These are phyloP conservation scores for Yasuhikotakia modesta DNA, from an alignment of 2,797 vertebrate species.

Conservation along the genomic window DNA sequence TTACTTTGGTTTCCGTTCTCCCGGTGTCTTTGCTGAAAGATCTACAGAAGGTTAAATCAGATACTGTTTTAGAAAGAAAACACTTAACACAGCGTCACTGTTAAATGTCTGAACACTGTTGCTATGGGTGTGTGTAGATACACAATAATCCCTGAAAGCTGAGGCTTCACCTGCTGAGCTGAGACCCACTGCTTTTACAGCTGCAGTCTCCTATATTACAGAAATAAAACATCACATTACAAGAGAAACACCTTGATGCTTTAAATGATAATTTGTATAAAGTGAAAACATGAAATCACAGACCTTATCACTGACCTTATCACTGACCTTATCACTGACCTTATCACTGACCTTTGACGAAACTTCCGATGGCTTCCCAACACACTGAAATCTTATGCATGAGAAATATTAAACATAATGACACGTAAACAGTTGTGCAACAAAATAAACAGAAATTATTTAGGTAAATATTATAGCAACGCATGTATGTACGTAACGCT, in stretches of 20 bases:
- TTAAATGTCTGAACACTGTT: background rate
- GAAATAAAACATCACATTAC: background rate
- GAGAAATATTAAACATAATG: background rate
- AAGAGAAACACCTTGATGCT: background rate
- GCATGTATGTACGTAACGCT: background rate
- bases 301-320: too few species aligned
- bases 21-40: conserved; percentile 31
- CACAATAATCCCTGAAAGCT: background rate
- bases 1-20: conserved; percentile 37
- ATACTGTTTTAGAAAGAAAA: background rate
- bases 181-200: conserved; percentile 6
- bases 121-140: background rate
- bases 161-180: conserved; percentile 25
- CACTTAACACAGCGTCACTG: background rate
- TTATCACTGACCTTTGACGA: conserved; percentile 32
- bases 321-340: conserved; percentile 3
- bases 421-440: too few species aligned
- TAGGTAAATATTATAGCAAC: too few species aligned
- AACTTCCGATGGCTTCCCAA: conserved; percentile 41
- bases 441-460: too few species aligned
- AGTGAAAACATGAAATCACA: background rate
- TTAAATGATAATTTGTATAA: background rate
- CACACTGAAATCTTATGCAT: conserved; percentile 45
- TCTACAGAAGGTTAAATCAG: conserved; percentile 14
- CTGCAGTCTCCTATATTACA: conserved; percentile 16